phyloP scores from a whole-genome alignment of 2,888 invertebrate species.

The Cecidostiba fungosa region DNA sequence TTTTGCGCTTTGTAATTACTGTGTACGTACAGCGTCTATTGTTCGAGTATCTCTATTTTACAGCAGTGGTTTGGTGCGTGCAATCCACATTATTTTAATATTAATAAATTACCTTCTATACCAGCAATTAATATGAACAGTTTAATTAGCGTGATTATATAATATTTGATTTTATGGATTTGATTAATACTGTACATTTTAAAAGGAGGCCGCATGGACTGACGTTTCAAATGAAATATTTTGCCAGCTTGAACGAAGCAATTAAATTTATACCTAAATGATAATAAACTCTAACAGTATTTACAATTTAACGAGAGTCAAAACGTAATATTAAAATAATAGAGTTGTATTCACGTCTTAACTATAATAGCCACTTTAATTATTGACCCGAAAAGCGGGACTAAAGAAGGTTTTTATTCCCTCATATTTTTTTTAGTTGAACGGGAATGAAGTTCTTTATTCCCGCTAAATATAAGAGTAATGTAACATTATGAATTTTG shows the following conservation, averaged over 20 bases:
- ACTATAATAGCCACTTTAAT: no score
- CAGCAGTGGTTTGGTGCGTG: neutral
- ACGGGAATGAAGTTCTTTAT: no score
- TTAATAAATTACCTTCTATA: neutral
- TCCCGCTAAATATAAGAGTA: no score
- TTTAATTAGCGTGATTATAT: neutral
- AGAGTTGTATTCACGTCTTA: no score
- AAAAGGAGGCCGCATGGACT: neutral
- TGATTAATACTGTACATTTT: neutral
- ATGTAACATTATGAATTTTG: no score
- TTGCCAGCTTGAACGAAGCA: neutral
- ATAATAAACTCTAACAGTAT: neutral
- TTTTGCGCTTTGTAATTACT: neutral
- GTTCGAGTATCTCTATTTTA: neutral
- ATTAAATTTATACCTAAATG: neutral
- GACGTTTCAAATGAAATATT: neutral
- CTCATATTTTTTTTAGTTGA: no score
- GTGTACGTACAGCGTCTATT: neutral
- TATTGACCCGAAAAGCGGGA: no score
- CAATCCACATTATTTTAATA: neutral
- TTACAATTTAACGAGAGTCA: neutral
- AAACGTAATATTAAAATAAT: neutral
- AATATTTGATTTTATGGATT: neutral
- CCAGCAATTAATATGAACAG: neutral
- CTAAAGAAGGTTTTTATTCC: no score